Conservation (phyloP, 64 coral and sea anemone species). For the Platygyra sinensis region DNA sequence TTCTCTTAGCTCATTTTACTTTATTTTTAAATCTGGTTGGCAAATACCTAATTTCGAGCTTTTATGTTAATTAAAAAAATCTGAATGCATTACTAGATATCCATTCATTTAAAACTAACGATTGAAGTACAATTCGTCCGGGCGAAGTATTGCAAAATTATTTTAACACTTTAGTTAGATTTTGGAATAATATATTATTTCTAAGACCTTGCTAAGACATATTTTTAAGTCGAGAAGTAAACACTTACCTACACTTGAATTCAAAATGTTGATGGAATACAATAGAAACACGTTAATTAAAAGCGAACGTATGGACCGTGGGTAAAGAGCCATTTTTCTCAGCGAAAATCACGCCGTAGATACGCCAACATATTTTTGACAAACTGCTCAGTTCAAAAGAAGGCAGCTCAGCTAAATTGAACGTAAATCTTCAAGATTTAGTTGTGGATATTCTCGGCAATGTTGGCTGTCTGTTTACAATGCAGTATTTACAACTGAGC, state of each 20-base stretch:
- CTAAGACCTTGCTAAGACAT: neutral
- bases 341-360: neutral
- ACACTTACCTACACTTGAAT: constrained; percentile 27
- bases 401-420: neutral
- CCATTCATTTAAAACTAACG: neutral
- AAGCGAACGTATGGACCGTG: neutral
- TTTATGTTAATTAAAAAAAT: no score
- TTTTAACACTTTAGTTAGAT: neutral
- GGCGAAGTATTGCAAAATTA: neutral
- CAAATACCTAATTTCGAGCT: no score
- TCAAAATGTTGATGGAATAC: neutral
- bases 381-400: neutral
- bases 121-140: neutral
- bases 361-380: neutral
- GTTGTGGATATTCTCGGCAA: neutral
- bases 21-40: no score
- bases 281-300: neutral
- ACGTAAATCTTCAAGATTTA: neutral
- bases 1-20: no score
- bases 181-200: neutral
- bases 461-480: neutral
- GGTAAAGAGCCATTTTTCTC: neutral
- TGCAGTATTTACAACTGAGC: neutral
- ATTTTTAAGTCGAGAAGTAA: neutral
- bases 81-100: neutral